Base-by-base conservation (phyloP, 2,888 invertebrate species). In the Branchipolynoe longqiensis region DNA sequence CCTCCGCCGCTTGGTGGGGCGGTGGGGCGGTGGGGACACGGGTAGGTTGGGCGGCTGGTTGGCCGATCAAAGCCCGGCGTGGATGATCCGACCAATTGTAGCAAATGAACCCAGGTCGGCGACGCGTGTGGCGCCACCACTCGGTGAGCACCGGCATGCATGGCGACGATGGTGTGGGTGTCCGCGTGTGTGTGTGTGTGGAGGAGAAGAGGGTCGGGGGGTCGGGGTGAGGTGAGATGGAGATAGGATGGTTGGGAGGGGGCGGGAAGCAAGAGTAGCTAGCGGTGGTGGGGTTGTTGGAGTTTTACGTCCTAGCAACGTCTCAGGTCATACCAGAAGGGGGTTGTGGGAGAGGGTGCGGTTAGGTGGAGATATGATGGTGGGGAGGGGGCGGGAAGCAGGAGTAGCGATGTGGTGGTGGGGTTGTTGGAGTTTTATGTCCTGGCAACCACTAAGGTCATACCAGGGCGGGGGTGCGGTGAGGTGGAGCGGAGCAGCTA, bases 51-150 rank as follows among this genome's bases (percentile, higher is more conserved):
- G 62, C 3, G 22, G 31, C 28, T n/a, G 73, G n/a, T 38, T 8
- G 73, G 22, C n/a, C 38, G 73, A 78, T 78, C 48, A 78, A 78
- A 78, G 78, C 54, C 33, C 12, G 41, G 31, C 48, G n/a, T 48
- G 54, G 78, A 78, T 78, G 78, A 78, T 78, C 78, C 33, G 78
- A 78, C 78, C 78, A 78, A 78, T 78, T 78, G 41, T 78, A 78
- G 78, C 78, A 78, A 78, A 78, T 78, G 78, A 78, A 41, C 78
- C 78, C n/a, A 48, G 78, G 78, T 78, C 78, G 78, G 18, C 78
- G 1, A 36, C 12, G 48, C 78, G 18, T 6, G 28, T 14, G 41
- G 25, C 31, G 28, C 78, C 33, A n/a, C n/a, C n/a, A 31, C 78
- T 78, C 78, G 48, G 54, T 28, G 78, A 6, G n/a, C n/a, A n/a